Evolutionary conservation across 2,888 invertebrate species (phyloP).

Genomic region (Mylabris sibirica): DNA sequence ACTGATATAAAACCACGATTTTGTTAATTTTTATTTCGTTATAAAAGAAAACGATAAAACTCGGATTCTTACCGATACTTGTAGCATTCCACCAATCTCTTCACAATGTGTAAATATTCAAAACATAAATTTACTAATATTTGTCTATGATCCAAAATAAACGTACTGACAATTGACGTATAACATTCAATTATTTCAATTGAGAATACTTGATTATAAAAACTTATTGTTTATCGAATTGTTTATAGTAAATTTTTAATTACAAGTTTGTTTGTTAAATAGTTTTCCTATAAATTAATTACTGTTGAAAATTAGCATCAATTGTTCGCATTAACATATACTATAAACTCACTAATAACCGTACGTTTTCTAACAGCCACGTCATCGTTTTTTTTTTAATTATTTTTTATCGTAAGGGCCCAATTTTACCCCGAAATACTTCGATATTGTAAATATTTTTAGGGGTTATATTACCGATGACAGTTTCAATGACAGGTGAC

Average conservation of each 20-base stretch:
- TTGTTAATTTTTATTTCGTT: not conserved
- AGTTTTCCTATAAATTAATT: not conserved
- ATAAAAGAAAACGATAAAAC: not conserved
- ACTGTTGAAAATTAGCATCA: not conserved
- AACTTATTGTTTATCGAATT: not conserved
- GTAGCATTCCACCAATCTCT: not conserved
- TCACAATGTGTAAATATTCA: not conserved
- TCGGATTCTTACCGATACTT: not conserved
- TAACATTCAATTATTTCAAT: not conserved
- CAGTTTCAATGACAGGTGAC: not conserved
- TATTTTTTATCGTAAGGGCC: not conserved
- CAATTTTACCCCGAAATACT: not conserved
- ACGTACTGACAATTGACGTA: not conserved
- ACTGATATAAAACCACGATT: too few species aligned
- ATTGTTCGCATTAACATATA: not conserved
- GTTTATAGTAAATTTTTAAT: not conserved
- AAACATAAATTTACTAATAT: too few species aligned
- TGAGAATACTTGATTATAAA: not conserved
- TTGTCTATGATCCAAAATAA: not conserved
- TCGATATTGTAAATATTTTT: not conserved
- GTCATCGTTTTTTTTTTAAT: not conserved
- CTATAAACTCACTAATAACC: not conserved
- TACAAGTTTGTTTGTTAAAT: not conserved
- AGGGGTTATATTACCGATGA: not conserved
- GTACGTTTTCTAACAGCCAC: not conserved